Conservation (phyloP, 2,113 vertebrate species). For the Xerus inauris region DNA sequence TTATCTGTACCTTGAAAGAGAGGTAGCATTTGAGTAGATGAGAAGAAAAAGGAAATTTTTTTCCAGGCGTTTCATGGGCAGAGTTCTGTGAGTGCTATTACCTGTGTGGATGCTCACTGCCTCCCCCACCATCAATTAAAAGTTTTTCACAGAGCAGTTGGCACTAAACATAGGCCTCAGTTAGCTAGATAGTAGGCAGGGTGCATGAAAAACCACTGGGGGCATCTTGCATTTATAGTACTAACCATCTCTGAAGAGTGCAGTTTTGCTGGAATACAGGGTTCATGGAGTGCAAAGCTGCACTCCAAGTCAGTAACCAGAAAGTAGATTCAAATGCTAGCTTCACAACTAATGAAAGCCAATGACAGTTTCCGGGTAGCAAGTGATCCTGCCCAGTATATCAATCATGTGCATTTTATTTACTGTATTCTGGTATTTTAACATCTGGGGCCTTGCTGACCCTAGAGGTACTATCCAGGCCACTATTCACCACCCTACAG, state of each 20-base stretch:
- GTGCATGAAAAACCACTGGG: neutral
- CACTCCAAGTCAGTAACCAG: neutral
- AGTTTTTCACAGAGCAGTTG: neutral
- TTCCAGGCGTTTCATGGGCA: too few species aligned
- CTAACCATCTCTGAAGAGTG: neutral
- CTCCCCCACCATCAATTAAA: neutral
- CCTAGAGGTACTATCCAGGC: neutral
- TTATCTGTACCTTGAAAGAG: neutral
- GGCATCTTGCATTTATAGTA: neutral
- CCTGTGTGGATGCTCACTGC: fast-evolving
- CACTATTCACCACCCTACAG: too few species aligned
- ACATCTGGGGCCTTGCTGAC: neutral
- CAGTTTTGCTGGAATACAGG: neutral
- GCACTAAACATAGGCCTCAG: neutral
- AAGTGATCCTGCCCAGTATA: neutral
- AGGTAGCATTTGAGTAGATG: neutral
- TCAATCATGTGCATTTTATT: neutral
- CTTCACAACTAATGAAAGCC: neutral
- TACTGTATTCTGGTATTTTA: neutral
- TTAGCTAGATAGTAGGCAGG: neutral
- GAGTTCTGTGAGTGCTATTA: neutral
- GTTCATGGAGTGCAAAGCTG: neutral
- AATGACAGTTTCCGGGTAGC: fast-evolving
- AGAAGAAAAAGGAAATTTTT: neutral
- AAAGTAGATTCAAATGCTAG: neutral